Base-by-base conservation (phyloP, 2,888 invertebrate species). In the Hypomecis atomaria region DNA sequence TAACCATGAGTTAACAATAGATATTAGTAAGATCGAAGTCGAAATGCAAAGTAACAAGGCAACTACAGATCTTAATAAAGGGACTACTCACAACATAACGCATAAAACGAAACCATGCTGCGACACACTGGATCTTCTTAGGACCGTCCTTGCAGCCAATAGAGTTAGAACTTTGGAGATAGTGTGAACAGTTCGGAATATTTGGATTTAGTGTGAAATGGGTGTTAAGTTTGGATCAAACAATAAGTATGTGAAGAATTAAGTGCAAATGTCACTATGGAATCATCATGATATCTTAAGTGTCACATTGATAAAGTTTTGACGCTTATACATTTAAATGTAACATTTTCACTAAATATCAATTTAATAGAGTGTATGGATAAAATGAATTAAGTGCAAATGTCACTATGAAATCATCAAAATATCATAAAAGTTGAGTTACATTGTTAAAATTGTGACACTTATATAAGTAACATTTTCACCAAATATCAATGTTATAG, bases 11-110 rank as follows among this genome's bases (percentile, higher is more conserved):
- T 58, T 36, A 47, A 48, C 40, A 47, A 23, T 40, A 56, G 11
- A 59, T 65, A 60, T 60, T 65, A 61, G 57, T 63, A 54, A 44
- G 23, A 50, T 66, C 58, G 71, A 71, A 70, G 53, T 70, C 57
- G 65, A 77, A 78, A 78, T 75, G 78, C 81, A 82, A 78, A 80
- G 71, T 61, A 77, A 76, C 73, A 78, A 81, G 78, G 82, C 82
- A 78, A 78, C 75, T 76, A 72, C 63, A 33, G 48, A 34, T 59
- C 56, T 60, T 66, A 78, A 75, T 75, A 68, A 75, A 74, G 79
- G 74, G 77, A 75, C 92, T 92, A 92, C 92, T 92, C 87, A 93
- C 92, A 92, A 92, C 87, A 86, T 85, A 92, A 92, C 89, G 91
- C 88, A 90, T 81, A 86, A 88, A 90, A 89, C 82, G 85, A 84